These are phyloP conservation scores for Gallinago stenura DNA, from an alignment of 2,797 vertebrate species.

Conservation along the genomic window DNA sequence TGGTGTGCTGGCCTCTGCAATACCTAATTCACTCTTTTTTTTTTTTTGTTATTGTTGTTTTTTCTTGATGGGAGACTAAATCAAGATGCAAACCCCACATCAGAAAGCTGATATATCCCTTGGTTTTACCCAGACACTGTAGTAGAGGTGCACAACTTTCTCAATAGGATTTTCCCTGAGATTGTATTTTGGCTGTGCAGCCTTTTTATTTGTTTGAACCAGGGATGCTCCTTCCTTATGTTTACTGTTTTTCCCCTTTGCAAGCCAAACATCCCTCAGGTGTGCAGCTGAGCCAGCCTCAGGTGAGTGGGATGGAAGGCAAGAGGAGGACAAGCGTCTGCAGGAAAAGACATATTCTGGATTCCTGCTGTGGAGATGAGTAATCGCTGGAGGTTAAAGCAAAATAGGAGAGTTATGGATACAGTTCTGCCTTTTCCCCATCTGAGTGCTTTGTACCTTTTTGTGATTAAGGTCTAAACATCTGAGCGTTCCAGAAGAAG, in stretches of 20 bases:
- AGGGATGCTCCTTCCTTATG: not conserved
- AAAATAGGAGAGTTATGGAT: not conserved
- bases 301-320: slow-evolving; percentile 24
- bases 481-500: not conserved
- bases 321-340: slow-evolving; percentile 38
- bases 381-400: not conserved
- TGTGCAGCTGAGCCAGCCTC: not conserved
- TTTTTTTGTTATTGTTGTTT: not conserved
- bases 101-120: not conserved
- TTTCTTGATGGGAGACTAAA: not conserved
- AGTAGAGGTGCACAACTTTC: not conserved
- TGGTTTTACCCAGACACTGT: not conserved
- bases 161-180: not conserved
- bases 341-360: slow-evolving; percentile 53
- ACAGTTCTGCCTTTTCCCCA: not conserved
- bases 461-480: not conserved
- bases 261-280: not conserved
- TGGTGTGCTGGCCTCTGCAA: not conserved
- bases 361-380: slow-evolving; percentile 44
- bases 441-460: not conserved
- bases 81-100: not conserved
- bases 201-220: slow-evolving; percentile 15
- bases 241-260: not conserved
- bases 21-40: not conserved
- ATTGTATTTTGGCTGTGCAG: not conserved